Evolutionary conservation across 2,797 vertebrate genomes (phyloP).

Genomic region (Hipposideros larvatus): DNA sequence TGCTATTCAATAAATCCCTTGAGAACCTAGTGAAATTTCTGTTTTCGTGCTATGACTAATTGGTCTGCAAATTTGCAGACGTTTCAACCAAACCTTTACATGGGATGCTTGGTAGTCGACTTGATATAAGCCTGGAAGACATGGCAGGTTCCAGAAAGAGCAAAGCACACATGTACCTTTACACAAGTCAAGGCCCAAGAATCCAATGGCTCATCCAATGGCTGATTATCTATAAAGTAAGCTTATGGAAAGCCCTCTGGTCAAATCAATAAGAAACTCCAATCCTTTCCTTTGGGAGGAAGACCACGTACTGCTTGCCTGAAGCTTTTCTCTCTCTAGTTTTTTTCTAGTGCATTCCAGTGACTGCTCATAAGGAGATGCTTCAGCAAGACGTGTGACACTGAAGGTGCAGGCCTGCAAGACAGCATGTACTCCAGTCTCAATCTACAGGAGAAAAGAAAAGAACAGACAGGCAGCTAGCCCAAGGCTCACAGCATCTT

Average conservation of each 20-base stretch:
- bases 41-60: conserved; percentile 80
- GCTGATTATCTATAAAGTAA: conserved; percentile 17
- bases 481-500: neutral
- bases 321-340: neutral
- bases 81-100: conserved; percentile 63
- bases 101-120: neutral
- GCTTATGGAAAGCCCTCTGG: conserved; percentile 15
- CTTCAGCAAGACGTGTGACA: neutral
- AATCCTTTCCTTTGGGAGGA: neutral
- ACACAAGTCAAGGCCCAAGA: conserved; percentile 39
- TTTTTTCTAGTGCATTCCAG: too few relatives aligned
- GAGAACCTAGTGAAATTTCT: conserved; percentile 52
- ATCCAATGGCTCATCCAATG: neutral
- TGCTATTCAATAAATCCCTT: conserved; percentile 75
- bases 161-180: conserved; percentile 31
- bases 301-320: neutral
- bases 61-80: conserved; percentile 78
- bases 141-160: conserved; percentile 56
- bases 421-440: fast-evolving
- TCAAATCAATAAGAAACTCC: conserved; percentile 54
- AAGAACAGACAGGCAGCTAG: neutral
- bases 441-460: neutral
- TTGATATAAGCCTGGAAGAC: neutral
- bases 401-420: neutral
- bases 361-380: neutral